Conservation (phyloP, 2,113 vertebrate species). For the Haemorhous mexicanus region DNA sequence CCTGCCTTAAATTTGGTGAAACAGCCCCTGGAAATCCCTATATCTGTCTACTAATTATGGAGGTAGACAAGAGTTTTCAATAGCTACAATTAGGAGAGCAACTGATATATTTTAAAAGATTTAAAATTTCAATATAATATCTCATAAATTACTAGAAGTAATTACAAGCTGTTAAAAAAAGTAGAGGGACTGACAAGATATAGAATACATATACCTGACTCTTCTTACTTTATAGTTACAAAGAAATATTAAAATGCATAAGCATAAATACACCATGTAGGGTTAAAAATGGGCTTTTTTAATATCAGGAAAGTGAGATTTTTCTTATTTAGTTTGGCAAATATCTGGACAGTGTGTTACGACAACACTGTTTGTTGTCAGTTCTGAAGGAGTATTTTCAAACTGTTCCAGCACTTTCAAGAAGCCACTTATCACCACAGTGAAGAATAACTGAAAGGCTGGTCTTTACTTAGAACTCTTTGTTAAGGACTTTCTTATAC, state of each 20-base stretch:
- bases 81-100: neutral
- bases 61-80: neutral
- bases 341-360: neutral
- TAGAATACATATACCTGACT: neutral
- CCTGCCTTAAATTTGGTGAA: neutral
- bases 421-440: conserved; percentile 15
- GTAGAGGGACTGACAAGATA: neutral
- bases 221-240: neutral
- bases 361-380: neutral
- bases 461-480: conserved; percentile 14
- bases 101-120: neutral
- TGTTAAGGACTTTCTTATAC: conserved; percentile 16
- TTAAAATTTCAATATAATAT: neutral
- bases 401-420: neutral
- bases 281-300: neutral
- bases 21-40: neutral
- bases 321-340: neutral
- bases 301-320: neutral
- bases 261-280: neutral
- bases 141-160: neutral
- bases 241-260: neutral
- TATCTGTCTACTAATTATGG: neutral
- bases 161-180: neutral
- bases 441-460: neutral
- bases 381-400: conserved; percentile 2